Percentiles rank a stretch among this genome's conserved stretches.
phyloP scores from a whole-genome alignment of 2,113 vertebrate species.

The Zingel zingel region DNA sequence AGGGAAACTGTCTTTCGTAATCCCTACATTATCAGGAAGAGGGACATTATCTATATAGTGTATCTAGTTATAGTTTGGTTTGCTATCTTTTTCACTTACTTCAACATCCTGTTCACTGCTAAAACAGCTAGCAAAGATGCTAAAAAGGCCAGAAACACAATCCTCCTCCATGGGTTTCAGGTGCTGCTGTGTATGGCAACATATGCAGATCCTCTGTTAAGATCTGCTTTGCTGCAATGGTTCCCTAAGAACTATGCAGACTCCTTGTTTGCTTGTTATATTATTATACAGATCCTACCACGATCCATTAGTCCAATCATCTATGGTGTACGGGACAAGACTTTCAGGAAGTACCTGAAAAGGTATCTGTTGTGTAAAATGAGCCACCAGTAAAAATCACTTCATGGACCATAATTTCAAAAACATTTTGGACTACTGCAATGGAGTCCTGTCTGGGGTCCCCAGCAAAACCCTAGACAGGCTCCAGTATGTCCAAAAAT shows the following conservation, averaged over 20 bases:
- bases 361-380: slow-evolving; percentile 54
- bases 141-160: slow-evolving; percentile 78
- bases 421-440: neutral
- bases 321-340: slow-evolving; percentile 80
- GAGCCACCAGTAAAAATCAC: neutral
- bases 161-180: slow-evolving; percentile 79
- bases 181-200: slow-evolving; percentile 76
- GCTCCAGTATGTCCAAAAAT: no score
- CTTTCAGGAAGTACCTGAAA: slow-evolving; percentile 73
- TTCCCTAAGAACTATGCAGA: slow-evolving; percentile 58
- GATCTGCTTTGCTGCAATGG: neutral
- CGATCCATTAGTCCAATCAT: slow-evolving; percentile 80
- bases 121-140: slow-evolving; percentile 55
- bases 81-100: slow-evolving; percentile 66
- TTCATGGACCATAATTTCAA: neutral
- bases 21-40: slow-evolving; percentile 61
- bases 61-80: slow-evolving; percentile 72
- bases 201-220: slow-evolving; percentile 50
- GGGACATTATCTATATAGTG: slow-evolving; percentile 45
- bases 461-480: no score
- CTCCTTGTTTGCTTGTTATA: slow-evolving; percentile 60
- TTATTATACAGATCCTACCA: slow-evolving; percentile 75
- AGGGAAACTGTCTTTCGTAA: slow-evolving; percentile 53
- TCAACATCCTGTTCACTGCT: slow-evolving; percentile 72
- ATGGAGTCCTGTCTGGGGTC: no score